Evolutionary conservation across 2,888 invertebrate species (phyloP).

Genomic region (Opisthograptis luteolata): DNA sequence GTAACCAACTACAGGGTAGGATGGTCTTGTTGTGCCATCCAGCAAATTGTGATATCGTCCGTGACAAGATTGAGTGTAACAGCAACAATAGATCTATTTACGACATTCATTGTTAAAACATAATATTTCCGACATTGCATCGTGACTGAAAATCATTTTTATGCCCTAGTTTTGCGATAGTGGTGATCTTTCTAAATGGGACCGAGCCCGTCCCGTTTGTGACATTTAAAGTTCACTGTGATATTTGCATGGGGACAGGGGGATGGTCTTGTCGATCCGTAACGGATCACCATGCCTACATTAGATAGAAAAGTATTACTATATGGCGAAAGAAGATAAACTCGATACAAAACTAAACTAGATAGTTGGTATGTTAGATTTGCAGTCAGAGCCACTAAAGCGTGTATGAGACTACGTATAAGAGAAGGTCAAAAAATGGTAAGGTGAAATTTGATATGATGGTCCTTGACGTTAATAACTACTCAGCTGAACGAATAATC

Average conservation of each 20-base stretch:
- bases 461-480: too few species aligned
- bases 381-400: too few species aligned
- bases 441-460: too few species aligned
- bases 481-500: too few species aligned
- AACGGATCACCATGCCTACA: conserved; percentile 29
- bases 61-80: too few species aligned
- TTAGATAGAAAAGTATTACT: too few species aligned
- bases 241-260: conserved; percentile 61
- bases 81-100: conserved; percentile 6
- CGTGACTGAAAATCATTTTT: conserved; percentile 8
- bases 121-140: conserved; percentile 3
- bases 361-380: too few species aligned
- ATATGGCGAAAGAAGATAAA: too few species aligned
- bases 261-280: conserved; percentile 47
- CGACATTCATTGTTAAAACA: conserved; percentile 10
- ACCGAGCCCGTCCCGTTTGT: conserved; percentile 45
- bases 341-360: too few species aligned
- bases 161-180: conserved; percentile 9
- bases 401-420: too few species aligned
- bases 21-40: not conserved
- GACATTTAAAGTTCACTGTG: conserved; percentile 81
- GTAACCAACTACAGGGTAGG: not conserved
- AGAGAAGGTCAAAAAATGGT: too few species aligned
- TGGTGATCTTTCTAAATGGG: conserved; percentile 25
- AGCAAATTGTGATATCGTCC: conserved; percentile 13